phyloP scores from a whole-genome alignment of 2,797 vertebrate species.

The Neoniphon sammara region DNA sequence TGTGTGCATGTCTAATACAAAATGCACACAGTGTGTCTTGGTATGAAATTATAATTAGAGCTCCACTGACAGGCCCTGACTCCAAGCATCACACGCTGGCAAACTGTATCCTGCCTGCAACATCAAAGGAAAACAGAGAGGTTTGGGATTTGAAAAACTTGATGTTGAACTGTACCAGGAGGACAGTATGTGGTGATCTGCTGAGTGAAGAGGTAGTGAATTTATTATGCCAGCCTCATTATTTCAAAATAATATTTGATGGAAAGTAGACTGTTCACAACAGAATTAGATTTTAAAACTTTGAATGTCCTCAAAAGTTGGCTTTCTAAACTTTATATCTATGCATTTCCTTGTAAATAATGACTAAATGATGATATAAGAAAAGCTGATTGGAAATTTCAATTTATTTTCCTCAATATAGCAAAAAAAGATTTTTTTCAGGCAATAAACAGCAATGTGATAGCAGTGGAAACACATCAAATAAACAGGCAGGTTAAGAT shows the following conservation, averaged over 20 bases:
- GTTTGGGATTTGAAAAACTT: background rate
- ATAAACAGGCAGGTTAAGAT: no score
- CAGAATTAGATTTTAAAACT: background rate
- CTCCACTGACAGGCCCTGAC: conserved; percentile 4
- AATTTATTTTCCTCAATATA: no score
- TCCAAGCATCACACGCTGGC: conserved; percentile 5
- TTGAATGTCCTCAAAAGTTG: background rate
- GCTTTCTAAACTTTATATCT: no score
- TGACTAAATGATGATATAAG: background rate
- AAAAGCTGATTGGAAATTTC: no score
- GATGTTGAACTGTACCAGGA: background rate
- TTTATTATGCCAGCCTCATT: background rate
- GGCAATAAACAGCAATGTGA: no score
- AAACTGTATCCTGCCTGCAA: conserved; percentile 15
- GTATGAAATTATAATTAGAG: conserved; percentile 15
- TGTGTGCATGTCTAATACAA: background rate
- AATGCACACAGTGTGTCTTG: background rate
- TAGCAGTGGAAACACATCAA: background rate
- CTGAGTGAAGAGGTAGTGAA: background rate
- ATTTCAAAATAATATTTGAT: background rate
- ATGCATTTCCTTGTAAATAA: background rate
- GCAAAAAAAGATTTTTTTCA: no score
- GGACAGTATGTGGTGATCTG: background rate
- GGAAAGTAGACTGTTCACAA: background rate
- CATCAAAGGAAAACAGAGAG: background rate